Conservation (phyloP, 2,888 invertebrate species). For the Sclerodermus sp. region DNA sequence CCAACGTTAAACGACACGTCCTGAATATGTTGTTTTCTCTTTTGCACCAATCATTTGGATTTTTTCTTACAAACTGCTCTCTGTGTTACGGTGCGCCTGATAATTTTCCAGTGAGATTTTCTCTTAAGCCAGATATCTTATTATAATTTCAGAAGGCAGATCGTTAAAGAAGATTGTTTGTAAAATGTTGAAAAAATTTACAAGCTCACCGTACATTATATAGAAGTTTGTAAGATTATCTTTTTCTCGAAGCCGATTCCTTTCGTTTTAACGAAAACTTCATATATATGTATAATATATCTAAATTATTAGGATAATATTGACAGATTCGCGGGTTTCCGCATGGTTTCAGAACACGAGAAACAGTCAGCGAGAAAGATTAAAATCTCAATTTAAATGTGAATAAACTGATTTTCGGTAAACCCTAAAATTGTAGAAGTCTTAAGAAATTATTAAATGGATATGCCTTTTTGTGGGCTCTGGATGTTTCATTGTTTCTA, state of each 20-base stretch:
- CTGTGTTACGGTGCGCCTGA: too few relatives aligned
- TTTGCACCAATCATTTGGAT: neutral
- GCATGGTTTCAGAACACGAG: constrained; percentile 26
- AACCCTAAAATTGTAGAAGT: too few relatives aligned
- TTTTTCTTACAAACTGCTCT: too few relatives aligned
- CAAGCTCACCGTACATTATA: too few relatives aligned
- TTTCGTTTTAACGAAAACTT: neutral
- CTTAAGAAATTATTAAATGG: too few relatives aligned
- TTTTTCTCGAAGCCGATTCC: too few relatives aligned
- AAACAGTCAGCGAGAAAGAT: constrained; percentile 24
- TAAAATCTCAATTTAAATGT: too few relatives aligned
- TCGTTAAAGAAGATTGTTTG: neutral
- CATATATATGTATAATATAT: neutral
- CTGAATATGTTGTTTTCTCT: constrained; percentile 10
- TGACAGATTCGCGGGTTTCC: constrained; percentile 24
- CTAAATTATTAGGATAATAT: constrained; percentile 18
- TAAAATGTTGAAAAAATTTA: neutral
- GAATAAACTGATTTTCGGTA: too few relatives aligned
- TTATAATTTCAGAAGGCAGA: neutral
- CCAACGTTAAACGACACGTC: neutral
- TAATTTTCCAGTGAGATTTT: too few relatives aligned
- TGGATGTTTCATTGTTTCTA: constrained; percentile 5
- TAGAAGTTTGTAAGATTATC: too few relatives aligned
- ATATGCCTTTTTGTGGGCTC: constrained; percentile 1
- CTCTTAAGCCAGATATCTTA: neutral